Evolutionary conservation across 2,888 invertebrate genomes (phyloP).

Genomic region (Drosophila neonasuta): DNA sequence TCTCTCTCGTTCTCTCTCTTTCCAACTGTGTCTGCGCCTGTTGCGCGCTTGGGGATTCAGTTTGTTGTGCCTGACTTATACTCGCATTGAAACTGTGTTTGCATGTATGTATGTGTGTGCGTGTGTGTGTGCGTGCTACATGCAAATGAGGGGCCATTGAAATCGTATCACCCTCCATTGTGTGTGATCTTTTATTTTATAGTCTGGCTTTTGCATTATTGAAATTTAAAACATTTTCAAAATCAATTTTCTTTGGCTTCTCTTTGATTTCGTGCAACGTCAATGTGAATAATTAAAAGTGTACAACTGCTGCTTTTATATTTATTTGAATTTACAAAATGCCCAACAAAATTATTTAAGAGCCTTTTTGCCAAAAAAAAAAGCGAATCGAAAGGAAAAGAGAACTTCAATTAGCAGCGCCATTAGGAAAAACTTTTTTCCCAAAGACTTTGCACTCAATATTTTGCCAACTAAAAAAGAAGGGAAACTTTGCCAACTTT

Average conservation of each 20-base stretch:
- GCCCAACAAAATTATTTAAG: not conserved
- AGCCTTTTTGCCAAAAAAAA: not conserved
- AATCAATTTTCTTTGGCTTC: constrained; percentile 34
- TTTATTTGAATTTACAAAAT: constrained; percentile 1
- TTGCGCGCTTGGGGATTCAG: constrained; percentile 52
- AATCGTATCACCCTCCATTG: constrained; percentile 48
- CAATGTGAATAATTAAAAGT: constrained; percentile 42
- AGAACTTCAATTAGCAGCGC: constrained; percentile 9
- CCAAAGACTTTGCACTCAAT: constrained; percentile 13
- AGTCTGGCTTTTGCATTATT: constrained; percentile 35
- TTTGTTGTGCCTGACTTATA: constrained; percentile 21
- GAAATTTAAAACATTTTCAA: constrained; percentile 28
- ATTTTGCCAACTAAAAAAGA: not conserved
- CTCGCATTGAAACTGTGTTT: not conserved
- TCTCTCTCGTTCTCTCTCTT: not conserved
- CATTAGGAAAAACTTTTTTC: constrained; percentile 4
- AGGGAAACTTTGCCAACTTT: constrained; percentile 1
- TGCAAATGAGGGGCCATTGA: constrained; percentile 56
- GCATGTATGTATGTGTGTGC: not conserved
- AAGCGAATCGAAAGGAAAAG: not conserved
- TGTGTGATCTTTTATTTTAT: constrained; percentile 41
- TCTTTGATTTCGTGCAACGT: constrained; percentile 7
- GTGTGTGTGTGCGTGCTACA: constrained; percentile 22
- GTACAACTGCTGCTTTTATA: not conserved
- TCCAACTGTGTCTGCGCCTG: constrained; percentile 30